phyloP scores from a whole-genome alignment of 2,888 invertebrate species.

The Drosophila fungiperda region DNA sequence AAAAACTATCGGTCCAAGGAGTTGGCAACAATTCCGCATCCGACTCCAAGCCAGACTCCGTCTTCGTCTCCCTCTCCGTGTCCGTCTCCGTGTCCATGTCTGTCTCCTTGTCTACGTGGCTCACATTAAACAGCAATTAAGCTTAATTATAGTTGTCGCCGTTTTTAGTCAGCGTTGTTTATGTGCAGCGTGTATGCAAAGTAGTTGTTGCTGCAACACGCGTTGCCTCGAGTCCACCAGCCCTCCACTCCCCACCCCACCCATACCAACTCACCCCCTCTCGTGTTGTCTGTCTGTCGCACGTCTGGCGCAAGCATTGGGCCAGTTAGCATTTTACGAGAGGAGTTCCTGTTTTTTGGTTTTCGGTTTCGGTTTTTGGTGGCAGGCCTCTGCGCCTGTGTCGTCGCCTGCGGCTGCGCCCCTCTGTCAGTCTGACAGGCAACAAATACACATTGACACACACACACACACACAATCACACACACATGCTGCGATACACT shows the following conservation, averaged over 20 bases:
- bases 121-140: slow-evolving; percentile 80
- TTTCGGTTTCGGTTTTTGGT: slow-evolving; percentile 34
- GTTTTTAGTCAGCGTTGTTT: slow-evolving; percentile 77
- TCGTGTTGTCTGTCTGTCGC: slow-evolving; percentile 11
- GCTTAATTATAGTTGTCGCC: slow-evolving; percentile 81
- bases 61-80: not conserved
- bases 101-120: slow-evolving; percentile 34
- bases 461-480: slow-evolving; percentile 20
- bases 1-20: slow-evolving; percentile 26
- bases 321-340: slow-evolving; percentile 67
- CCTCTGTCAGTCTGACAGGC: slow-evolving; percentile 55
- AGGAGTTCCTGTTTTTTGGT: slow-evolving; percentile 71
- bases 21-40: slow-evolving; percentile 9
- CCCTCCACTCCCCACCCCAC: slow-evolving; percentile 13
- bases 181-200: slow-evolving; percentile 75
- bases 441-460: slow-evolving; percentile 34
- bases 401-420: slow-evolving; percentile 49
- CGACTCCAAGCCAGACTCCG: slow-evolving; percentile 5
- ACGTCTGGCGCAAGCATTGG: slow-evolving; percentile 39
- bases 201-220: slow-evolving; percentile 62
- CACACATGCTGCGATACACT: slow-evolving; percentile 55
- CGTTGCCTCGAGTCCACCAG: slow-evolving; percentile 17
- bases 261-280: not conserved
- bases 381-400: slow-evolving; percentile 23
- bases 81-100: not conserved